Evolutionary conservation across 2,113 vertebrate species (phyloP).

Genomic region (Casuarius casuarius): DNA sequence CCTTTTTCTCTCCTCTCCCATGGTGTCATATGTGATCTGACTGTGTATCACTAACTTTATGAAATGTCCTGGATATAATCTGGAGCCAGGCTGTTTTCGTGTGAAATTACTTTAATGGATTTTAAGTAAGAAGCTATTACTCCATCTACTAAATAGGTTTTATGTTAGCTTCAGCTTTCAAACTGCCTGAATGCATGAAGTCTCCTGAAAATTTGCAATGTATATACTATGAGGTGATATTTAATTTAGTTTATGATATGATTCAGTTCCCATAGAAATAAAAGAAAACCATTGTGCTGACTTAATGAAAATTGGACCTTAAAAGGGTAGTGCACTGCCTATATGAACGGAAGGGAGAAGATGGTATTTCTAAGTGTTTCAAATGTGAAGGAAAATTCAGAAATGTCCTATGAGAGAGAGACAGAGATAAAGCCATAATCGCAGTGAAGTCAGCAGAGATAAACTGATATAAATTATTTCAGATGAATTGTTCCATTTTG

Average conservation of each 20-base stretch:
- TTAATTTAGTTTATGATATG: background rate
- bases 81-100: background rate
- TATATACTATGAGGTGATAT: background rate
- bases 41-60: background rate
- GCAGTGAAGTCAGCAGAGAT: conserved; percentile 18
- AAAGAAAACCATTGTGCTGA: background rate
- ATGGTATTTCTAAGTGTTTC: background rate
- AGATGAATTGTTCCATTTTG: background rate
- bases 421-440: background rate
- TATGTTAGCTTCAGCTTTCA: conserved; percentile 14
- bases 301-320: background rate
- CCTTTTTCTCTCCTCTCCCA: background rate
- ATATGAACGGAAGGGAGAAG: background rate
- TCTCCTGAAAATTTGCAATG: background rate
- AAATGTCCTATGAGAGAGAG: background rate
- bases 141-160: background rate
- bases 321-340: background rate
- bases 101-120: background rate
- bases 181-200: background rate
- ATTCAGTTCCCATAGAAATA: background rate
- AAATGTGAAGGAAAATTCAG: background rate
- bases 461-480: background rate
- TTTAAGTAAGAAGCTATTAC: background rate
- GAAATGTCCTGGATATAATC: background rate
- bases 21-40: background rate